Percentiles rank a stretch among this genome's conserved stretches.
Conservation (phyloP, 2,797 vertebrate genomes). For the Coilia nasus region DNA sequence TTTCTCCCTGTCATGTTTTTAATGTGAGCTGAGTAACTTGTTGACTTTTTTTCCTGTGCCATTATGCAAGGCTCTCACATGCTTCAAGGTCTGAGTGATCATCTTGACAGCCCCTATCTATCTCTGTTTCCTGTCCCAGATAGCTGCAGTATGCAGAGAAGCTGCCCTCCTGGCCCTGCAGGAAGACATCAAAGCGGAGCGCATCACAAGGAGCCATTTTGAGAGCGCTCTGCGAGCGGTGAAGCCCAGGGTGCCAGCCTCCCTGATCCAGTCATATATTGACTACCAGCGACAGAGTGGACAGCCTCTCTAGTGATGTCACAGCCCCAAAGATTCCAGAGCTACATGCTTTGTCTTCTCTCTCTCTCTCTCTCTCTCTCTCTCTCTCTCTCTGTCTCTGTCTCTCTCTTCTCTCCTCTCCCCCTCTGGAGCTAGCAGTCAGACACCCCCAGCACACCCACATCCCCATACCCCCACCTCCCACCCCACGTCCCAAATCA, state of each 20-base stretch:
- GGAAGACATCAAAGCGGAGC: conserved; percentile 79
- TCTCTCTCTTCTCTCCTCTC: not conserved
- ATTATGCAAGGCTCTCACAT: not conserved
- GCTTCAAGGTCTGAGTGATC: not conserved
- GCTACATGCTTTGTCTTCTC: not conserved
- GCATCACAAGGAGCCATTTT: conserved; percentile 80
- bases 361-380: not conserved
- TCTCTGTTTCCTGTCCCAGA: conserved; percentile 79
- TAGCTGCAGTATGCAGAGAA: conserved; percentile 91
- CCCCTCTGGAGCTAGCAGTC: not conserved
- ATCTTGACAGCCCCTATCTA: conserved; percentile 41
- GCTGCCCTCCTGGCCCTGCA: conserved; percentile 84
- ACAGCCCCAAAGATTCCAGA: not conserved
- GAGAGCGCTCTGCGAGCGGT: conserved; percentile 77
- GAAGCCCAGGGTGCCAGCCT: conserved; percentile 87
- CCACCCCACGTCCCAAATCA: not conserved
- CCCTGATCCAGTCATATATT: conserved; percentile 84
- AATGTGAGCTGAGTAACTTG: not conserved
- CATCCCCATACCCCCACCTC: not conserved
- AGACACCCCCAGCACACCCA: not conserved
- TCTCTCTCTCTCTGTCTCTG: not conserved
- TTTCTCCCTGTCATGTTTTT: not conserved
- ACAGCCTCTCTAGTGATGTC: conserved; percentile 74
- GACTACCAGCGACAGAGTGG: conserved; percentile 84
- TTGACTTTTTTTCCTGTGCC: not conserved